Base-by-base conservation (phyloP, 2,797 vertebrate genomes). In the Sebastiscus albofasciatus region DNA sequence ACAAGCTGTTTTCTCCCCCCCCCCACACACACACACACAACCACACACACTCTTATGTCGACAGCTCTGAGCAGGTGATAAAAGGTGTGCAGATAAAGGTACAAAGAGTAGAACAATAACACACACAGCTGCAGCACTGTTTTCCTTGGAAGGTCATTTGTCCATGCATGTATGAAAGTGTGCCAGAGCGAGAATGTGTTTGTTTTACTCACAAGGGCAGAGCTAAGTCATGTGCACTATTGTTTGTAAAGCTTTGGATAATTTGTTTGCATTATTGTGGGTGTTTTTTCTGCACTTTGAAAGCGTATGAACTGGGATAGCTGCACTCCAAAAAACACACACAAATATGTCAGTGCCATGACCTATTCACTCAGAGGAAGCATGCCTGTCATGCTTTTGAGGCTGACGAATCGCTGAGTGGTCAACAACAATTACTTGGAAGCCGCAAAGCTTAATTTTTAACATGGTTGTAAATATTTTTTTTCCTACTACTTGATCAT, bases 51-150 rank as follows among this genome's bases (percentile, higher is more conserved):
- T 58, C 55, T 12, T 69, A 27, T 67, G 71, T 54, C 10, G 20
- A 55, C 68, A 72, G 58, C 72, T 73, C 56, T n/a, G 8, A 66
- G 67, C 49, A 29, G 67, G 77, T 83, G 87, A 84, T 93, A 83
- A 90, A 81, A 84, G 70, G 80, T 75, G 80, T 66, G 78, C 14
- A 42, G 70, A 74, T 61, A 82, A 84, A 83, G 79, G 91, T 83
- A 54, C 80, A 69, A 84, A 85, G 75, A 82, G 72, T 81, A 71
- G 52, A 82, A 77, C 76, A 77, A 61, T 36, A 2, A 24, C 39
- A 36, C 67, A 42, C 24, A 46, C 75, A 29, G 69, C 76, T 81
- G 78, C 33, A 14, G 24, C 58, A 5, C 26, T 22, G 24, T 59
- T 81, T 64, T 76, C 26, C 54, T 76, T 67, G 26, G 61, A 67